Base-by-base conservation (phyloP, 1,140 invertebrate species). In the Pseudomyrmex pallidus region DNA sequence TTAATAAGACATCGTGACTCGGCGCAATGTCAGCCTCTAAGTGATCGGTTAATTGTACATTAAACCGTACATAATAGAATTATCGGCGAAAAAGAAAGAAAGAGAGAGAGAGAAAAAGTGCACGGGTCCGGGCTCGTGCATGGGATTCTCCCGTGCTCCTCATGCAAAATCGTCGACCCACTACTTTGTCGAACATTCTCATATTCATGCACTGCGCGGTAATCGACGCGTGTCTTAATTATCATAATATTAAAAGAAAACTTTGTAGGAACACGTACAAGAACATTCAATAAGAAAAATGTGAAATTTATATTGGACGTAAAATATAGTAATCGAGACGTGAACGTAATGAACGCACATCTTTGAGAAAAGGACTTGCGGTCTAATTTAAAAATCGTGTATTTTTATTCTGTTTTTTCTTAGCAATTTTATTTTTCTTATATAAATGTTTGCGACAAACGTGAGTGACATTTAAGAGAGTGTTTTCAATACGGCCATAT, bases 1-100 rank as follows among this genome's bases (percentile, higher is more conserved):
- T 94, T 94, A 94, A 94, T 94, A 94, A 94, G 93, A 94, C 93
- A 91, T 94, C 93, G 92, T 94, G 93, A 94, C 92, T 94, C 91
- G 89, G 90, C 93, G 90, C 90, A 92, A 92, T 90, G 92, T 94
- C 93, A 93, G 88, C 78, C 82, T 91, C 90, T 94, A 94, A 94
- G 92, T 94, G 93, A 94, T 94, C 93, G 90, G 91, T 93, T 94
- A 94, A 94, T 94, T 94, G 92, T 94, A 93, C 93, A 94, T 94
- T 93, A 94, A 93, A 93, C 92, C 93, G 90, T 94, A 91, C 90
- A 94, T 94, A 94, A 94, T 94, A 93, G 92, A 94, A 94, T 94
- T 94, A 94, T 92, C 89, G 89, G 80, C 83, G 74, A 72, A 70
- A 87, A 77, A 84, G 52, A 20, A 56, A 82, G 74, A 10, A 8